A percentile compares a stretch with the other conserved stretches of the same genome.
Evolutionary conservation across 2,888 invertebrate species (phyloP).

Genomic region (Chymomyza procnemis): DNA sequence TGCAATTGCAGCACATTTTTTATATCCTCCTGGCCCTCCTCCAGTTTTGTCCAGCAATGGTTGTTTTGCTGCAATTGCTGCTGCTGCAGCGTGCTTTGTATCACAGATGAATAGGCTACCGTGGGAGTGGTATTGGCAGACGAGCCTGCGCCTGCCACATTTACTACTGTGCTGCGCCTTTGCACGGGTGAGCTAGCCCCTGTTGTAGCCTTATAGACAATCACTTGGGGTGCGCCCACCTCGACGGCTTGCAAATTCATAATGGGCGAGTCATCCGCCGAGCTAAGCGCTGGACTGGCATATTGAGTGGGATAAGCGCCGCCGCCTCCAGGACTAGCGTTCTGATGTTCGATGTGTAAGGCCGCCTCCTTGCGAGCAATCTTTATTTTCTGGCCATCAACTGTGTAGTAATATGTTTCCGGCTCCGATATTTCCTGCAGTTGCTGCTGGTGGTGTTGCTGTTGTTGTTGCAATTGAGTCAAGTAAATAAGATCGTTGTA

Average conservation of each 20-base stretch:
- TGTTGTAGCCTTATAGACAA: slow-evolving; percentile 73
- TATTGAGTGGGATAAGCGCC: slow-evolving; percentile 85
- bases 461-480: slow-evolving; percentile 76
- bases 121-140: slow-evolving; percentile 75
- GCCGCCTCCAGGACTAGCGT: slow-evolving; percentile 57
- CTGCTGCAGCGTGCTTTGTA: slow-evolving; percentile 79
- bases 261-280: slow-evolving; percentile 74
- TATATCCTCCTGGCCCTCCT: slow-evolving; percentile 68
- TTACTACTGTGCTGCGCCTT: slow-evolving; percentile 58
- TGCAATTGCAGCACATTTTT: slow-evolving; percentile 75
- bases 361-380: slow-evolving; percentile 66
- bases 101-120: slow-evolving; percentile 90
- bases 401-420: slow-evolving; percentile 68
- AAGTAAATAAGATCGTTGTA: slow-evolving; percentile 84
- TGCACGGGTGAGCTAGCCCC: slow-evolving; percentile 65
- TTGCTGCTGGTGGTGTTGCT: slow-evolving; percentile 56
- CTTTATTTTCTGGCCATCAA: slow-evolving; percentile 73
- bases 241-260: slow-evolving; percentile 70
- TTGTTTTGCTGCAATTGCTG: slow-evolving; percentile 57
- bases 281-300: slow-evolving; percentile 83
- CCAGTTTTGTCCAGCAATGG: slow-evolving; percentile 72
- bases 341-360: slow-evolving; percentile 62
- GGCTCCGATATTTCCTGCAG: slow-evolving; percentile 51
- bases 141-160: slow-evolving; percentile 72
- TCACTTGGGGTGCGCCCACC: slow-evolving; percentile 72